Base-by-base conservation (phyloP, 2,888 invertebrate genomes). In the Magallana nippona region DNA sequence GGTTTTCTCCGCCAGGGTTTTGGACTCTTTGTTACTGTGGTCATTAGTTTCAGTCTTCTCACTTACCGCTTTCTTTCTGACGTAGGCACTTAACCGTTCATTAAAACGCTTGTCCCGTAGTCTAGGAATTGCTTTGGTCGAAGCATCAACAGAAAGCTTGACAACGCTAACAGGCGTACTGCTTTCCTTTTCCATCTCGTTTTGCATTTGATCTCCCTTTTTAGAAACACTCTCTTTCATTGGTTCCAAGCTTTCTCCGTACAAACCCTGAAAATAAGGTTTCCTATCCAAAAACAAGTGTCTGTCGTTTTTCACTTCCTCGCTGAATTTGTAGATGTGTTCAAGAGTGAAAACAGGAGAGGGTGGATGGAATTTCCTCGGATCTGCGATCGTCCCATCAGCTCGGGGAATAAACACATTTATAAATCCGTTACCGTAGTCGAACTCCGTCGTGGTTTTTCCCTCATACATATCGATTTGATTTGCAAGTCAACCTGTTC, bases 241-340 rank as follows among this genome's bases (percentile, higher is more conserved):
- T 81, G 27, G 81, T 79, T 57, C 83, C 5, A 22, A 55, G 17
- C 13, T 55, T 78, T 27, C 71, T 22, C 27, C 71, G 27, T 27
- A 71, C 11, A 71, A 79, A 13, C 83, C 17, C 17, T 79, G 83
- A 55, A 79, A 82, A 22, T 82, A 79, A 44, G 88, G 86, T 79
- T 88, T 90, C 79, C 86, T 86, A 13, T 88, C 86, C 3, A 90
- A 84, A 82, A 91, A 91, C 55, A 90, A 82, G 78, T 89, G 88
- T 11, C 90, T 82, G 84, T 91, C 91, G 78, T 88, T 87, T 32
- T 88, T 86, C 10, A 91, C 90, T 79, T 90, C 86, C 13, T 91
- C 91, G 83, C 91, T 91, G 84, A 89, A 91, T 85, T 89, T 90
- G 78, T 89, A 91, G 10, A 89, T 79, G 55, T 84, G 86, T 11